Conservation (phyloP, 1,140 invertebrate genomes). For the Drosophila mayri region DNA sequence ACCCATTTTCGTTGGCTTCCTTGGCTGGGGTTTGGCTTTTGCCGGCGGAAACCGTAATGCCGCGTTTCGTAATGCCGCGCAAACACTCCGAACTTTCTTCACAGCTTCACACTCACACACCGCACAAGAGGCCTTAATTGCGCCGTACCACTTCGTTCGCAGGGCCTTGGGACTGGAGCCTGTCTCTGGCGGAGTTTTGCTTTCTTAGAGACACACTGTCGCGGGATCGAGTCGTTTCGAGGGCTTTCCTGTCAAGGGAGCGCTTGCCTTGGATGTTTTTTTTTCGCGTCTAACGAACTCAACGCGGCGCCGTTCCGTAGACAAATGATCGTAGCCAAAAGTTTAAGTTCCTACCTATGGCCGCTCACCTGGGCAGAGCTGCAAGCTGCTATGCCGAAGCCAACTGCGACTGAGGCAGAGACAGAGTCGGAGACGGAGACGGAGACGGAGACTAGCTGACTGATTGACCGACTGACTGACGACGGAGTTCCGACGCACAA, state of each 20-base stretch:
- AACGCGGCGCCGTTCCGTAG: slow-evolving; percentile 79
- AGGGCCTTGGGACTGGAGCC: slow-evolving; percentile 5
- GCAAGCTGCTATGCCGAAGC: slow-evolving; percentile 6
- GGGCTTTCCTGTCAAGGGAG: slow-evolving; percentile 7
- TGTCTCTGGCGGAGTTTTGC: slow-evolving; percentile 42
- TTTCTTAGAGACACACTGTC: slow-evolving; percentile 34
- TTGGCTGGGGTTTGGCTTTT: slow-evolving; percentile 26
- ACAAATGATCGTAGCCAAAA: slow-evolving; percentile 83
- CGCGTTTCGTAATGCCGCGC: slow-evolving; percentile 59
- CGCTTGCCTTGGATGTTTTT: slow-evolving; percentile 14
- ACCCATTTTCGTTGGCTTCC: slow-evolving; percentile 67
- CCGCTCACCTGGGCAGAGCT: slow-evolving; percentile 44
- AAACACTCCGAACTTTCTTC: slow-evolving; percentile 70
- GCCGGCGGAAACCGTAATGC: slow-evolving; percentile 66
- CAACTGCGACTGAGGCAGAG: slow-evolving; percentile 36
- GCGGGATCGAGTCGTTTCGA: slow-evolving; percentile 27
- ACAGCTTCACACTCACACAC: slow-evolving; percentile 68
- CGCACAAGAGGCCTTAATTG: slow-evolving; percentile 61
- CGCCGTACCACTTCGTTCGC: slow-evolving; percentile 58
- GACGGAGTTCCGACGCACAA: slow-evolving; percentile 52
- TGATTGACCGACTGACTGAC: slow-evolving; percentile 72
- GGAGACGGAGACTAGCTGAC: slow-evolving; percentile 40
- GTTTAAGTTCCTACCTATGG: slow-evolving; percentile 75
- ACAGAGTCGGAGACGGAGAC: slow-evolving; percentile 17
- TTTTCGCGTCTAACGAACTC: slow-evolving; percentile 78